phyloP scores from a whole-genome alignment of 1,140 invertebrate species.

The Brachionus angularis region DNA sequence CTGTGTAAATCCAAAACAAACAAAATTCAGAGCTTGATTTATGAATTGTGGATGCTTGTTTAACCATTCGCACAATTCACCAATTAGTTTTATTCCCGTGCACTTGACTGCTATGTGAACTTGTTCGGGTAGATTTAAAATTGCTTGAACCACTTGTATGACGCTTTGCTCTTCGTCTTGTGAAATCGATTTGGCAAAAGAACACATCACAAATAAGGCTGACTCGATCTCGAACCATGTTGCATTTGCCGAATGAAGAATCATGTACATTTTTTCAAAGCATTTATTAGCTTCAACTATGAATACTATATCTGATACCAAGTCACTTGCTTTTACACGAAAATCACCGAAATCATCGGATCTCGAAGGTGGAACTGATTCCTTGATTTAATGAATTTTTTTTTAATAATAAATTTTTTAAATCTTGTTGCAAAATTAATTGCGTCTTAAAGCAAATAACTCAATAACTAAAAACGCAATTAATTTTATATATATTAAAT shows the following conservation, averaged over 20 bases:
- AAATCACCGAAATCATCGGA: conserved; percentile 83
- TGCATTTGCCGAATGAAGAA: conserved; percentile 56
- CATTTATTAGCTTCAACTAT: conserved; percentile 85
- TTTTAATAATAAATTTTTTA: conserved; percentile 37
- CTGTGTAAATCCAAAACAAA: conserved; percentile 53
- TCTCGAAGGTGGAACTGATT: conserved; percentile 66
- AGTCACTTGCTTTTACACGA: conserved; percentile 77
- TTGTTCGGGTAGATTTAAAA: conserved; percentile 74
- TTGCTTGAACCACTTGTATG: conserved; percentile 83
- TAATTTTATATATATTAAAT: too few species aligned
- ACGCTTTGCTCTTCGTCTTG: conserved; percentile 85
- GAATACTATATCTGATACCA: conserved; percentile 95
- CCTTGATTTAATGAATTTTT: not conserved
- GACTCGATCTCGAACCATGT: conserved; percentile 89
- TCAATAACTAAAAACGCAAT: too few species aligned
- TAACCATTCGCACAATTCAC: conserved; percentile 91
- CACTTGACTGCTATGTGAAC: conserved; percentile 80
- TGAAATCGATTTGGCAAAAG: conserved; percentile 87
- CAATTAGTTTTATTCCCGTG: conserved; percentile 80
- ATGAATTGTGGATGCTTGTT: conserved; percentile 75
- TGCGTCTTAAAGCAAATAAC: too few species aligned
- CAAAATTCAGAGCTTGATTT: conserved; percentile 47
- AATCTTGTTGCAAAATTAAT: too few species aligned
- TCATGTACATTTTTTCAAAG: conserved; percentile 73
- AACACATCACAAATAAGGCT: conserved; percentile 89